These are phyloP conservation scores for Typhlichthys eigenmanni DNA, from an alignment of 2,797 vertebrate species.

Conservation along the genomic window DNA sequence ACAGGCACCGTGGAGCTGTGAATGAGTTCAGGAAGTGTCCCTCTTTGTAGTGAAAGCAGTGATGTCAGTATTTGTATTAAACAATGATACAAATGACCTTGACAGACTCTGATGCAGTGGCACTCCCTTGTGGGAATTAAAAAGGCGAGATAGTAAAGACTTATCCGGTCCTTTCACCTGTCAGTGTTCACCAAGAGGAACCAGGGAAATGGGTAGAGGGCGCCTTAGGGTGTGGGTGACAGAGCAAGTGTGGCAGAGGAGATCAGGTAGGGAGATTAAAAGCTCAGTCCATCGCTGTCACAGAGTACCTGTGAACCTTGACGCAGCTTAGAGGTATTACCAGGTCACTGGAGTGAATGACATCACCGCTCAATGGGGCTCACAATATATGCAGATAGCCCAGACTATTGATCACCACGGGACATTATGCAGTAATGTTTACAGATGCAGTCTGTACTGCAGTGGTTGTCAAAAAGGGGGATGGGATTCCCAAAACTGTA, in stretches of 20 bases:
- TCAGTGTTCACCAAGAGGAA: slow-evolving; percentile 61
- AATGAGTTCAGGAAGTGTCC: slow-evolving; percentile 5
- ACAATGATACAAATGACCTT: slow-evolving; percentile 66
- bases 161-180: slow-evolving; percentile 71
- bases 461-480: too few relatives aligned
- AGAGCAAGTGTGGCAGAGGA: slow-evolving; percentile 70
- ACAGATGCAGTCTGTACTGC: not conserved
- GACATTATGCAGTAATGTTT: slow-evolving; percentile 38
- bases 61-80: slow-evolving; percentile 22
- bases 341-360: slow-evolving; percentile 65
- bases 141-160: slow-evolving; percentile 59
- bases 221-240: slow-evolving; percentile 69
- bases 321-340: slow-evolving; percentile 69
- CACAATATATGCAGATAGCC: slow-evolving; percentile 34
- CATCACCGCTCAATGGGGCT: slow-evolving; percentile 25
- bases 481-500: too few relatives aligned
- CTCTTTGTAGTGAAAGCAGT: slow-evolving; percentile 33
- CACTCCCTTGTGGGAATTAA: slow-evolving; percentile 49
- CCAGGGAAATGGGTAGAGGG: slow-evolving; percentile 55
- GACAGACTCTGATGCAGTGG: slow-evolving; percentile 53
- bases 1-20: slow-evolving; percentile 4
- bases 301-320: slow-evolving; percentile 62
- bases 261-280: slow-evolving; percentile 73
- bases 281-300: slow-evolving; percentile 73
- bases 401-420: slow-evolving; percentile 21